Conservation (phyloP, 1,140 invertebrate genomes). For the Pectinophora gossypiella region DNA sequence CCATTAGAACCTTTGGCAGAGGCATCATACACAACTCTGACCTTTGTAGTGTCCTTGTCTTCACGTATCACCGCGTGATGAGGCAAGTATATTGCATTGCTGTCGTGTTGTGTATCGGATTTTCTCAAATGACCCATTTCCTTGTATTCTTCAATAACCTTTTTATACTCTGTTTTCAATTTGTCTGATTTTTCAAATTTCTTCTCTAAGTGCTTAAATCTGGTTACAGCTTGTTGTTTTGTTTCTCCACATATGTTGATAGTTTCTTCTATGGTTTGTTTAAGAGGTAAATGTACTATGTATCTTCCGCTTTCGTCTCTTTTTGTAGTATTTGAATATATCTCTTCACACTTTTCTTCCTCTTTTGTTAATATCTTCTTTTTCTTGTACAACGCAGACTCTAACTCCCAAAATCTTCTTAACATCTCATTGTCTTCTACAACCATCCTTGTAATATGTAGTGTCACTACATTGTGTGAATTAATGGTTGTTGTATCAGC, state of each 20-base stretch:
- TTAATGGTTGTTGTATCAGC: constrained; percentile 2
- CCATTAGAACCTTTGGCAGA: constrained; percentile 22
- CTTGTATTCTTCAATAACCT: constrained; percentile 13
- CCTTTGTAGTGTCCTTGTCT: constrained; percentile 26
- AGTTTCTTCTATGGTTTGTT: constrained; percentile 15
- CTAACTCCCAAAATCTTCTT: constrained; percentile 29
- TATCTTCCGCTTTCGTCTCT: constrained; percentile 24
- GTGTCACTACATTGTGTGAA: constrained; percentile 11
- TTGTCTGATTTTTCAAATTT: not conserved
- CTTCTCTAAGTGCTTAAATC: constrained; percentile 12
- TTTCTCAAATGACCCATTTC: constrained; percentile 21
- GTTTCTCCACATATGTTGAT: constrained; percentile 22
- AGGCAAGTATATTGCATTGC: constrained; percentile 16
- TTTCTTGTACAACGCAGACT: constrained; percentile 17
- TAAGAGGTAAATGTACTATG: constrained; percentile 21
- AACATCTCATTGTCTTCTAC: constrained; percentile 24
- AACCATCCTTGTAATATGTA: constrained; percentile 8
- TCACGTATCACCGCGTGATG: constrained; percentile 28
- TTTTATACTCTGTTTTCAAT: constrained; percentile 6
- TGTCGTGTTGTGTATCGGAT: constrained; percentile 6
- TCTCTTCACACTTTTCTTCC: constrained; percentile 24
- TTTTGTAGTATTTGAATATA: constrained; percentile 22
- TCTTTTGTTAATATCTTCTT: constrained; percentile 19
- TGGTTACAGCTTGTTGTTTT: constrained; percentile 11
- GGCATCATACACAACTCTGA: constrained; percentile 27